A percentile compares a stretch with the other conserved stretches of the same genome.
phyloP scores from a whole-genome alignment of 2,888 invertebrate genomes.

The Cephus rjabovi region DNA sequence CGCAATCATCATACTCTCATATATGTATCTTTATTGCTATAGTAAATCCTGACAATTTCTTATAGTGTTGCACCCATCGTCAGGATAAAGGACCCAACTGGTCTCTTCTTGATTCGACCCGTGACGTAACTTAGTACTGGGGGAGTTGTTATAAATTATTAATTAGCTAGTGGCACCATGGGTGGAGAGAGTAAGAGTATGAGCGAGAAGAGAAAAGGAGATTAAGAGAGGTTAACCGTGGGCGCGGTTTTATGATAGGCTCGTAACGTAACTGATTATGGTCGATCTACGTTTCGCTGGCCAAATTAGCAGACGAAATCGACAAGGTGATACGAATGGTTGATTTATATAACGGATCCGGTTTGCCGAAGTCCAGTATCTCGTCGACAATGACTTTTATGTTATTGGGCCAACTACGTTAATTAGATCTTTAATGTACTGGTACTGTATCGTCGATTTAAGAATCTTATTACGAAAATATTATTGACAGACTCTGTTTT shows the following conservation, averaged over 20 bases:
- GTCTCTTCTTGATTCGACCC: not conserved
- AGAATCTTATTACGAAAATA: not conserved
- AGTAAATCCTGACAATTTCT: not conserved
- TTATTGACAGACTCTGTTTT: not conserved
- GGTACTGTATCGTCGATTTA: not conserved
- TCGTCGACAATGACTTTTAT: not conserved
- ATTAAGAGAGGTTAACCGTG: slow-evolving; percentile 13
- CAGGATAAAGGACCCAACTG: not conserved
- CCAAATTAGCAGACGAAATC: not conserved
- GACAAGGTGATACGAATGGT: not conserved
- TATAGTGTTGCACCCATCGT: not conserved
- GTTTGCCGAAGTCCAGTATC: not conserved
- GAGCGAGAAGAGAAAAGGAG: slow-evolving; percentile 8
- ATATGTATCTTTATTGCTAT: not conserved
- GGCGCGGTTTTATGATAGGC: slow-evolving; percentile 14
- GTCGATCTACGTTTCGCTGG: not conserved
- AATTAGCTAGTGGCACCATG: slow-evolving; percentile 9
- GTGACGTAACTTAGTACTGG: not conserved
- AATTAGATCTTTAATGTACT: not conserved
- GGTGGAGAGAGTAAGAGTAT: slow-evolving; percentile 4
- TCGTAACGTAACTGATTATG: slow-evolving; percentile 9
- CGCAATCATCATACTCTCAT: not conserved
- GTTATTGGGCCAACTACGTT: not conserved
- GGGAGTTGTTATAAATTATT: slow-evolving; percentile 16
- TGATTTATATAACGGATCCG: not conserved